phyloP scores from a whole-genome alignment of 2,797 vertebrate species.

The Heteromormyrus szaboi region DNA sequence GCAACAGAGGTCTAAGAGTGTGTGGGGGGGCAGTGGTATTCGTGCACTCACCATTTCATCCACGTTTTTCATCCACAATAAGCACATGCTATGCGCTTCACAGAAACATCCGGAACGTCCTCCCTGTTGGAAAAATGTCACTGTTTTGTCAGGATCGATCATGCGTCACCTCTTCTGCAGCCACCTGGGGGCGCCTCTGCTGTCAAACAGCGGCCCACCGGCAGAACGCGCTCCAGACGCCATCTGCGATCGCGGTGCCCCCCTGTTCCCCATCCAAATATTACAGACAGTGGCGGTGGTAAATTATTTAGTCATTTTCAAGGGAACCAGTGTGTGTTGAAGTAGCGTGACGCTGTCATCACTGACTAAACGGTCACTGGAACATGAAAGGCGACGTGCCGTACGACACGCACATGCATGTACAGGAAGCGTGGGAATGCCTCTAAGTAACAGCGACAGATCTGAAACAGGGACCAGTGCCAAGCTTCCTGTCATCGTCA shows the following conservation, averaged over 20 bases:
- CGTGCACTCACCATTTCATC: background rate
- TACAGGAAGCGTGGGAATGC: background rate
- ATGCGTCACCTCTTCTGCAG: background rate
- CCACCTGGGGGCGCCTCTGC: background rate
- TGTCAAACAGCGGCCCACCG: background rate
- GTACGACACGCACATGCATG: background rate
- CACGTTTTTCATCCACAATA: background rate
- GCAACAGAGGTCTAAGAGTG: background rate
- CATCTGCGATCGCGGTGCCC: background rate
- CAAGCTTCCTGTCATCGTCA: background rate
- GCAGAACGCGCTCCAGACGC: background rate
- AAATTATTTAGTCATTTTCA: background rate
- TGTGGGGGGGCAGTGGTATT: background rate
- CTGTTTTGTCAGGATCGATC: background rate
- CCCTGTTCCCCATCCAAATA: background rate
- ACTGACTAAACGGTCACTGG: background rate
- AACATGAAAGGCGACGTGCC: background rate
- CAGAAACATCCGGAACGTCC: background rate
- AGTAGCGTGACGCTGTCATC: background rate
- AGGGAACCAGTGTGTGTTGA: background rate
- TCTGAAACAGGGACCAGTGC: background rate
- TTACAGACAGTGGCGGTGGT: background rate
- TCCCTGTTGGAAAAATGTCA: background rate
- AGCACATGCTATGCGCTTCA: background rate
- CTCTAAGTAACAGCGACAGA: background rate